Evolutionary conservation across 1,140 invertebrate species (phyloP).

Genomic region (Lamellibrachia luymesi): DNA sequence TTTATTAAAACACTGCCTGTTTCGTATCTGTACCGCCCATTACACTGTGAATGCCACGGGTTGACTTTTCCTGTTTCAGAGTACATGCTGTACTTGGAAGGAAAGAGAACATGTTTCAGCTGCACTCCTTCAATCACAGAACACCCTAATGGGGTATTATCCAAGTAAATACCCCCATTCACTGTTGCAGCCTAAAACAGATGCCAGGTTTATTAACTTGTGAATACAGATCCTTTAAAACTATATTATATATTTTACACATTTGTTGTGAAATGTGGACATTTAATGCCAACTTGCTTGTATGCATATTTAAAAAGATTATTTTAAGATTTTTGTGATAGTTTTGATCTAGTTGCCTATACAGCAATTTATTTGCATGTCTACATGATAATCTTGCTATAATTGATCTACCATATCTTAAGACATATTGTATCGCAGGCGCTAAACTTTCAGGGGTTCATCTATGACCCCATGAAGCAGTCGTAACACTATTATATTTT

Average conservation of each 20-base stretch:
- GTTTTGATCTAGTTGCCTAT: background rate
- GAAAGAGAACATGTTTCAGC: conserved; percentile 57
- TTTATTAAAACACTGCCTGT: background rate
- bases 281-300: background rate
- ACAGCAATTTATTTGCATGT: too few species aligned
- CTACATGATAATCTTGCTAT: too few species aligned
- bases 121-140: background rate
- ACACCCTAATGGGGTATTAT: too few species aligned
- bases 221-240: background rate
- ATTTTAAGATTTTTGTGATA: background rate
- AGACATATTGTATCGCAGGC: too few species aligned
- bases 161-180: too few species aligned
- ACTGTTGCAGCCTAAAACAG: too few species aligned
- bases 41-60: conserved; percentile 26
- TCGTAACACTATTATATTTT: too few species aligned
- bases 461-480: too few species aligned
- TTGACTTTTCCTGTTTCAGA: conserved; percentile 56
- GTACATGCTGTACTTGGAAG: conserved; percentile 74
- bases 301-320: background rate
- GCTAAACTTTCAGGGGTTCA: too few species aligned
- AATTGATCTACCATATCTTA: too few species aligned
- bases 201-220: background rate
- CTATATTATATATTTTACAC: too few species aligned
- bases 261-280: background rate
- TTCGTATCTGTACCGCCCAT: conserved; percentile 14